Evolutionary conservation across 1,140 invertebrate species (phyloP), one percentile per base, ranked within the genome.

Genomic region (Drosophila sulfurigaster): DNA sequence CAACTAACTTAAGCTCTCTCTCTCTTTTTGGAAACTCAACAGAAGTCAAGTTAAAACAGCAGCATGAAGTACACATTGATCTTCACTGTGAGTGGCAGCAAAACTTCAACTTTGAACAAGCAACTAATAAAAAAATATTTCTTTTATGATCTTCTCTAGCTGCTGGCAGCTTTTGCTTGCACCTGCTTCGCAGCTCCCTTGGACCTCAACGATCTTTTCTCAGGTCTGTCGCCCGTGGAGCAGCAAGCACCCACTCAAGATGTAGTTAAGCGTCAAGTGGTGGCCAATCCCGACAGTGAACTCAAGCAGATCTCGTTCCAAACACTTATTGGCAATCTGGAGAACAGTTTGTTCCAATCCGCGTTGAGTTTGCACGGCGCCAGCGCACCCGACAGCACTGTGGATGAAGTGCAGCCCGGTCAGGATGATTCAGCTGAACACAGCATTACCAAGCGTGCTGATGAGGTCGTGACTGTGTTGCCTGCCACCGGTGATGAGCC

Each of bases 221-320:
- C 70, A 11, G 77, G 72, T 15, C 32, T 87, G 49, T 20, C 52
- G 20, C 25, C 38, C 8, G 62, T 56, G 3, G 54, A 59, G 1
- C 71, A 67, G 56, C 71, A 65, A 48, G 69, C 71, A 5, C n/a
- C 70, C 13, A 48, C 70, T 2, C 75, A 69, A 74, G 75, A 82
- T 30, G 75, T 89, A 32, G 83, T 91, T 15, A 92, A 92, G 59
- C 83, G 91, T 4, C 83, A 91, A 13, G 82, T 86, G 48, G 10
- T 51, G 5, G 60, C 60, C 46, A 92, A 89, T 71, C 16, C 74
- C 5, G 91, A 92, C 62, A 75, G 43, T 11, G 54, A 81, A 62
- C 70, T 92, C 11, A 92, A 92, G 56, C 91, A 91, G 67, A 67
- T 92, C 15, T 92, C 91, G 0, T 81, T 92, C 13, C 75, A 89